A percentile compares a stretch with the other conserved stretches of the same genome.
These are phyloP conservation scores for Hymenochirus boettgeri DNA, from an alignment of 2,113 vertebrate species.

Conservation along the genomic window DNA sequence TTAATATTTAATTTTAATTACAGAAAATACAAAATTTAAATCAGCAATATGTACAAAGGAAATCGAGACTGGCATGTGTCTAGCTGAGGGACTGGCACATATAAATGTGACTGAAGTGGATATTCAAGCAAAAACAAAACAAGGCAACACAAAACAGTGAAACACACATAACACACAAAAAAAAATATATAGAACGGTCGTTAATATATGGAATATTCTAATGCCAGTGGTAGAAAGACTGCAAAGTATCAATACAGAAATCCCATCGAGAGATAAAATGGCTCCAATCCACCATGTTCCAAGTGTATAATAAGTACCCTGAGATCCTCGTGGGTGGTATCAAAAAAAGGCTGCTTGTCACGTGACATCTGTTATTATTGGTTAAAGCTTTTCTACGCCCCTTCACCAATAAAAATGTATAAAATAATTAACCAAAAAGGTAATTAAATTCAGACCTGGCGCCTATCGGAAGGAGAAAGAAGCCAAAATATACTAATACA, in stretches of 20 bases:
- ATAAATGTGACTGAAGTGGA: constrained; percentile 51
- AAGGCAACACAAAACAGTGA: constrained; percentile 43
- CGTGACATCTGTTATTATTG: constrained; percentile 18
- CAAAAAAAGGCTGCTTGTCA: constrained; percentile 22
- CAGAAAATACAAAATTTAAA: constrained; percentile 61
- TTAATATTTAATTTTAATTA: constrained; percentile 67
- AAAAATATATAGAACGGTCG: constrained; percentile 46
- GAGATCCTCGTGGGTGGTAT: constrained; percentile 35
- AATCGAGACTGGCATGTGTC: constrained; percentile 57
- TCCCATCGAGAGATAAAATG: no score
- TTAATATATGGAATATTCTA: constrained; percentile 2
- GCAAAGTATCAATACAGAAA: not conserved
- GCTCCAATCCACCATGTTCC: constrained; percentile 21
- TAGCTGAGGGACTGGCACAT: constrained; percentile 51
- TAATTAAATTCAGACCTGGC: no score
- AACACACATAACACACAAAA: constrained; percentile 46
- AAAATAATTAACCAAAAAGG: no score
- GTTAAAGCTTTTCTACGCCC: constrained; percentile 37
- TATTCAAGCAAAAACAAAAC: constrained; percentile 50
- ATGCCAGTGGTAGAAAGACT: constrained; percentile 9
- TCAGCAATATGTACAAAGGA: constrained; percentile 58
- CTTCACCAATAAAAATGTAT: no score
- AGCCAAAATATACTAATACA: no score
- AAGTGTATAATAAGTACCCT: constrained; percentile 30
- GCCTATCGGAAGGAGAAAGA: no score